phyloP scores from a whole-genome alignment of 2,113 vertebrate genomes.

The Pseudorhombus dupliciocellatus region DNA sequence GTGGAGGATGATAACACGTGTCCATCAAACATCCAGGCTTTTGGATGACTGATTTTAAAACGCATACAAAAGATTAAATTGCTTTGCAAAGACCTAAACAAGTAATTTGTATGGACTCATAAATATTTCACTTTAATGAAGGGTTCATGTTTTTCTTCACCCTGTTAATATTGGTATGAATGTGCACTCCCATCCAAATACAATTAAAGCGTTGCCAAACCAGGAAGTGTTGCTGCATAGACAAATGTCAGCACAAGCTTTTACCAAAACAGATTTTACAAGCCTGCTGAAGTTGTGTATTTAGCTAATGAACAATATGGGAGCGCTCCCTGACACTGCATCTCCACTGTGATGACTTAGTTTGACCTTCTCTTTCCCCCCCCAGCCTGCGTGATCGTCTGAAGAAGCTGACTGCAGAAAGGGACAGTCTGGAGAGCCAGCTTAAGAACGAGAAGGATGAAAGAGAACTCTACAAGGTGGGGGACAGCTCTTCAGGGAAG shows the following conservation, averaged over 20 bases:
- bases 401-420: conserved; percentile 88
- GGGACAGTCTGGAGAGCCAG: conserved; percentile 89
- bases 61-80: too few species aligned
- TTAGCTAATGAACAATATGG: background rate
- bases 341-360: background rate
- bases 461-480: conserved; percentile 93
- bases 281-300: background rate
- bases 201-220: background rate
- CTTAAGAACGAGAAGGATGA: conserved; percentile 97
- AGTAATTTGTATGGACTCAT: too few species aligned
- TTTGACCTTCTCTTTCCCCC: conserved; percentile 13
- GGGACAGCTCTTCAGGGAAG: background rate
- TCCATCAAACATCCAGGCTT: conserved; percentile 16
- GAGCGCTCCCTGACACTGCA: background rate
- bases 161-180: too few species aligned
- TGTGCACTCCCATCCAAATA: too few species aligned
- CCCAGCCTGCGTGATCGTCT: conserved; percentile 90
- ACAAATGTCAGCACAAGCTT: background rate
- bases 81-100: too few species aligned
- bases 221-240: background rate
- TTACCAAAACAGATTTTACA: background rate
- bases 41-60: too few species aligned
- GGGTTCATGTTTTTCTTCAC: too few species aligned
- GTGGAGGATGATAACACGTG: conserved; percentile 1
- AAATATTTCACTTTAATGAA: too few species aligned